A percentile compares a stretch with the other conserved stretches of the same genome.
Conservation (phyloP, 2,113 vertebrate species). For the Tauraco erythrolophus region DNA sequence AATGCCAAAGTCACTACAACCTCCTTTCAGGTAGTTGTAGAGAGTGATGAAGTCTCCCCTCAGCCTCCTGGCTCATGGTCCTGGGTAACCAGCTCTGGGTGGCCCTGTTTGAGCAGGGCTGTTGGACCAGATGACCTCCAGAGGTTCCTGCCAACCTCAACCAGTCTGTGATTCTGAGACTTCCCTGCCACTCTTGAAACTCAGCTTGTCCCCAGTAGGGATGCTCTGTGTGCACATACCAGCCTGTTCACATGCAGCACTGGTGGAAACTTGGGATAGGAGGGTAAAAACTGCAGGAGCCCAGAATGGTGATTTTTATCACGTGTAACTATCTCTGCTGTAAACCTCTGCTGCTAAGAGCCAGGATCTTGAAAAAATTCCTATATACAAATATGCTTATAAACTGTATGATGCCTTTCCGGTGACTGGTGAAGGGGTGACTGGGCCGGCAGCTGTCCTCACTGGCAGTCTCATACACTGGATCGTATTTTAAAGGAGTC, state of each 20-base stretch:
- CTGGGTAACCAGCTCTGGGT: neutral
- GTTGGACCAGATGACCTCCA: neutral
- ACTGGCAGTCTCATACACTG: no score
- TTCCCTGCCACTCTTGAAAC: rapidly evolving
- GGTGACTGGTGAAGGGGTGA: neutral
- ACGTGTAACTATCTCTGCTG: neutral
- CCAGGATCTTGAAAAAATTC: neutral
- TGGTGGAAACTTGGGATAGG: neutral
- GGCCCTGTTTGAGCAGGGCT: neutral
- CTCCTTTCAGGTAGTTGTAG: no score
- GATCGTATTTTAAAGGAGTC: neutral
- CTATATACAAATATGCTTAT: neutral
- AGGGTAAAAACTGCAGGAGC: neutral
- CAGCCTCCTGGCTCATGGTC: neutral
- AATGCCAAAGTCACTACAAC: no score
- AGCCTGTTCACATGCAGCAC: neutral
- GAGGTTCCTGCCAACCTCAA: neutral
- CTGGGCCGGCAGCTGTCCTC: rapidly evolving
- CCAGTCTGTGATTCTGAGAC: neutral
- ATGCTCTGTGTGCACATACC: rapidly evolving
- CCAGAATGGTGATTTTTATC: neutral
- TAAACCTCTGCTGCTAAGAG: neutral
- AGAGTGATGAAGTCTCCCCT: no score
- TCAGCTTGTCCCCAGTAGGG: neutral
- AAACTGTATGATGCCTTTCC: neutral